These are phyloP conservation scores for Dastarcus helophoroides DNA, from an alignment of 2,888 invertebrate species.

Conservation along the genomic window DNA sequence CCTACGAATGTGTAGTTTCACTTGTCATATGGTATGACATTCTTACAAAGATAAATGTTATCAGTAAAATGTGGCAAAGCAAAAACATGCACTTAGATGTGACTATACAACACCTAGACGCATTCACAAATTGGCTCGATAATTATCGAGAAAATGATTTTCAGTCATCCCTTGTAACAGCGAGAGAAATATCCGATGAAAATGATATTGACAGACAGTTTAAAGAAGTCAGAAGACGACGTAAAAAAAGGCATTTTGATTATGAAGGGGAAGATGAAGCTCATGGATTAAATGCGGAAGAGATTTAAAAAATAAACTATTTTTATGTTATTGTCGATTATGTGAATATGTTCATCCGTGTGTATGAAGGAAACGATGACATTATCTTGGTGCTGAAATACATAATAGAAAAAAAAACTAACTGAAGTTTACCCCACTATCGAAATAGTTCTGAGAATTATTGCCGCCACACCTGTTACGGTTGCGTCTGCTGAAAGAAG, in stretches of 20 bases:
- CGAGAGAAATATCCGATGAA: constrained; percentile 1
- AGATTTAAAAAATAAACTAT: constrained; percentile 8
- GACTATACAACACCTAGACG: constrained; percentile 7
- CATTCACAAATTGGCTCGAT: constrained; percentile 6
- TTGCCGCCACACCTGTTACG: constrained; percentile 16
- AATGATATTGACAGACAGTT: constrained; percentile 6
- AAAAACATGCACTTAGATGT: constrained; percentile 7
- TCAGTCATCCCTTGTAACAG: constrained; percentile 3
- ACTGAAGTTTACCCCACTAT: constrained; percentile 14
- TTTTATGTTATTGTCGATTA: constrained; percentile 8
- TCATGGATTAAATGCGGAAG: constrained; percentile 15
- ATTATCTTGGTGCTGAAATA: constrained; percentile 16
- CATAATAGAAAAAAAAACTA: constrained; percentile 9
- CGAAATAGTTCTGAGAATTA: constrained; percentile 17
- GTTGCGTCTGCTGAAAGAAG: constrained; percentile 18
- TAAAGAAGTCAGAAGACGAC: constrained; percentile 6
- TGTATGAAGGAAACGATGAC: constrained; percentile 16
- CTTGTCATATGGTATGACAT: constrained; percentile 8
- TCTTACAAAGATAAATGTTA: constrained; percentile 7
- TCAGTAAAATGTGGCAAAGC: constrained; percentile 4
- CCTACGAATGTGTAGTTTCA: constrained; percentile 4
- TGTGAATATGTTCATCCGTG: constrained; percentile 18
- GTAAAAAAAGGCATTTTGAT: constrained; percentile 10
- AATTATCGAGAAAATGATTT: constrained; percentile 5
- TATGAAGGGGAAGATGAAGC: constrained; percentile 19